phyloP scores from a whole-genome alignment of 1,140 invertebrate genomes.

The Amyelois transitella region DNA sequence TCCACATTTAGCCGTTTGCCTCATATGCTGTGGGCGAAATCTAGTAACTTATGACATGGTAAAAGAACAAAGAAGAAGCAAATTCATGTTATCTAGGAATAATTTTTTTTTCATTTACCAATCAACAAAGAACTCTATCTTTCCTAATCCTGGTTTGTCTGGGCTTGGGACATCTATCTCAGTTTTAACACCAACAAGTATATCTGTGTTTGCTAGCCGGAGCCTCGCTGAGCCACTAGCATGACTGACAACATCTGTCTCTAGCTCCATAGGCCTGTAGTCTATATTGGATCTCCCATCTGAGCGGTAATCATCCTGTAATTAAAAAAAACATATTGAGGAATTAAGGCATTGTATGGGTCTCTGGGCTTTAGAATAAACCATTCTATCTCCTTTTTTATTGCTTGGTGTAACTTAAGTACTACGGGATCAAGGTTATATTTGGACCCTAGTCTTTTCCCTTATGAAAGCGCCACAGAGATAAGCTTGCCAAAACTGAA shows the following conservation, averaged over 20 bases:
- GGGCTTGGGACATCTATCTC: constrained; percentile 88
- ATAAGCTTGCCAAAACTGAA: too few species aligned
- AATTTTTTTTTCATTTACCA: constrained; percentile 82
- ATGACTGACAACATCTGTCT: constrained; percentile 91
- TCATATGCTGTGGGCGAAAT: too few species aligned
- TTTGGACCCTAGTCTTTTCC: not conserved
- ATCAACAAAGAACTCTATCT: constrained; percentile 96
- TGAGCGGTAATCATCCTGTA: constrained; percentile 89
- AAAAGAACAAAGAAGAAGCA: too few species aligned
- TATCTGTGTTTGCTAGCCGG: constrained; percentile 91
- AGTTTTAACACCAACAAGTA: constrained; percentile 94
- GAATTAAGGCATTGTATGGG: too few species aligned
- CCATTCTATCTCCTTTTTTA: too few species aligned
- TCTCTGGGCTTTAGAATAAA: too few species aligned
- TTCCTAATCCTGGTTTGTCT: constrained; percentile 86
- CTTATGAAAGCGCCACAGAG: too few species aligned
- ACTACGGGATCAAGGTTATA: constrained; percentile 24
- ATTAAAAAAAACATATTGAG: too few species aligned
- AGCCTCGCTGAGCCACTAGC: constrained; percentile 93
- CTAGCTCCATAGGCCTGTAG: constrained; percentile 92
- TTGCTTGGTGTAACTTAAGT: too few species aligned
- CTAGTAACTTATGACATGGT: too few species aligned
- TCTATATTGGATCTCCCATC: constrained; percentile 91
- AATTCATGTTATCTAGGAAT: too few species aligned
- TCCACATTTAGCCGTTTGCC: too few species aligned